Conservation (phyloP, 2,113 vertebrate species). For the Osmerus mordax region DNA sequence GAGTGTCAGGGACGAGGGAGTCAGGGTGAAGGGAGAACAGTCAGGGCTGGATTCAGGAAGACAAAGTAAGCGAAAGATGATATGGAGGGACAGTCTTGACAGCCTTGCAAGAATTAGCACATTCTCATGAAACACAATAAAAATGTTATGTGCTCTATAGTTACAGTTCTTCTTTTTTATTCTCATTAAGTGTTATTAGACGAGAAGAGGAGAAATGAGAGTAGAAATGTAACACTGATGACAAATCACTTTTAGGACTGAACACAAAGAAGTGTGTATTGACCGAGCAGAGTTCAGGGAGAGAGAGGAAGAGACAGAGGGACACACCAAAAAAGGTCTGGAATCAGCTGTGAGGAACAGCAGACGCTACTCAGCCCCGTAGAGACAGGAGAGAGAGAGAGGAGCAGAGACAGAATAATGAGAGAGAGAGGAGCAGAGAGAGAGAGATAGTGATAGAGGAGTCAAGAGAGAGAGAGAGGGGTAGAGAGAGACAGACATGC, state of each 20-base stretch:
- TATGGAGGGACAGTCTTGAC: background rate
- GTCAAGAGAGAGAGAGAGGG: background rate
- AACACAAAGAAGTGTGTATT: no score
- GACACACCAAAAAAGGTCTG: slow-evolving; percentile 71
- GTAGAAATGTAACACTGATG: no score
- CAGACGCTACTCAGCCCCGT: slow-evolving; percentile 43
- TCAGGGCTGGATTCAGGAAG: background rate
- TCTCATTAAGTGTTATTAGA: no score
- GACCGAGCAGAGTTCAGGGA: background rate
- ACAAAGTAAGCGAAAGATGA: background rate
- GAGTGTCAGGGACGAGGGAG: background rate
- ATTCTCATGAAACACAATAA: no score
- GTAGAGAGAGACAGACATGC: slow-evolving; percentile 14
- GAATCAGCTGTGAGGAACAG: slow-evolving; percentile 50
- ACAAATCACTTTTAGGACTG: no score
- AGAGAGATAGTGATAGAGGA: background rate
- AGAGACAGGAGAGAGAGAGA: slow-evolving; percentile 28
- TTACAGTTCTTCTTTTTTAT: no score
- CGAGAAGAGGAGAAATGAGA: no score
- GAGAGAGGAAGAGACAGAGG: slow-evolving; percentile 40
- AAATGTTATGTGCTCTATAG: no score
- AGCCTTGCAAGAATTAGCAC: no score
- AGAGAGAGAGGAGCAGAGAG: slow-evolving; percentile 20
- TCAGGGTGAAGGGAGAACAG: background rate
- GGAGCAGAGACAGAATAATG: background rate